A percentile compares a stretch with the other conserved stretches of the same genome.
Conservation (phyloP, 2,888 invertebrate species). For the Noctuana brunneofusca region DNA sequence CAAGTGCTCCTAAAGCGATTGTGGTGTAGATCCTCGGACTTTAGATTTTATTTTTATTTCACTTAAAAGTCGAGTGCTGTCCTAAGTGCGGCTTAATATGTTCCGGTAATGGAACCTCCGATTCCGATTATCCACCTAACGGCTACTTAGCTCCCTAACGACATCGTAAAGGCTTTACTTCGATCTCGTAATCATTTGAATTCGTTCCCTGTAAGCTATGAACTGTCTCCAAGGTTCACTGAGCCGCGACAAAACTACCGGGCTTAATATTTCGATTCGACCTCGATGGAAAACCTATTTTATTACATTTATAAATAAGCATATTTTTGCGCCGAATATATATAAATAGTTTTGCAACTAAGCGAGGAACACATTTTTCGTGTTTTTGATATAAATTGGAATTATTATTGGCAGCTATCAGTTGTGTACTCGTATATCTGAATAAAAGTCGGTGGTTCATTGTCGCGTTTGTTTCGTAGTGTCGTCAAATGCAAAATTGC, state of each 20-base stretch:
- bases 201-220: conserved; percentile 12
- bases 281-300: too few species aligned
- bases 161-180: conserved; percentile 31
- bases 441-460: too few species aligned
- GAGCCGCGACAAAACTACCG: background rate
- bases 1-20: background rate
- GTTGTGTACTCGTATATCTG: too few species aligned
- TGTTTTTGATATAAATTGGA: too few species aligned
- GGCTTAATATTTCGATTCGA: background rate
- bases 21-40: background rate
- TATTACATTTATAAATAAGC: too few species aligned
- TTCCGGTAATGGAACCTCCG: conserved; percentile 25
- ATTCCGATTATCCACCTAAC: conserved; percentile 32
- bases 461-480: too few species aligned
- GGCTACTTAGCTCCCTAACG: conserved; percentile 32
- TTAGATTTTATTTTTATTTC: conserved; percentile 30
- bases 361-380: too few species aligned
- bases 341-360: too few species aligned
- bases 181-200: conserved; percentile 33
- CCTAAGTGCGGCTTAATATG: conserved; percentile 27
- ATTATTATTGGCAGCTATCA: too few species aligned
- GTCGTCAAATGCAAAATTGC: too few species aligned
- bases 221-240: conserved; percentile 10
- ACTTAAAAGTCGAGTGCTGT: conserved; percentile 23
- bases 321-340: too few species aligned